Conservation (phyloP, 2,888 invertebrate genomes). For the Steinernema scapterisci region DNA sequence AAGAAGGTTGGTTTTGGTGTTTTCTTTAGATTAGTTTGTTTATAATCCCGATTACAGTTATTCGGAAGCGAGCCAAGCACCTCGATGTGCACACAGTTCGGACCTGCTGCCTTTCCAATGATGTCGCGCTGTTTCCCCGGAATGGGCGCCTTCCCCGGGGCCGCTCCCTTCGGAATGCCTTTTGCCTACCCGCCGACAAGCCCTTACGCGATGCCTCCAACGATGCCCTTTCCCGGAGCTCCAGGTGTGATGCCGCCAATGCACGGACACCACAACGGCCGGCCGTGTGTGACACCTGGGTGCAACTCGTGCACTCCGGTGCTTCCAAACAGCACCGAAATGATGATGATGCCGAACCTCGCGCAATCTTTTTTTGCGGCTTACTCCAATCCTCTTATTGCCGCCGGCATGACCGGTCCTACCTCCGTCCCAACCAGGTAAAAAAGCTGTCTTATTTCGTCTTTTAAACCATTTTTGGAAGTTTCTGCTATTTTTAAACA, state of each 20-base stretch:
- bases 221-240: conserved; percentile 1
- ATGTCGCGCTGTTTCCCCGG: conserved; percentile 21
- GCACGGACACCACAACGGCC: conserved; percentile 23
- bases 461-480: too few relatives aligned
- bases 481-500: too few relatives aligned
- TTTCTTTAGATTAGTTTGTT: not conserved
- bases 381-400: conserved; percentile 10
- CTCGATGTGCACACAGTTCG: conserved; percentile 21
- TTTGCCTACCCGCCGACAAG: conserved; percentile 3
- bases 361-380: conserved; percentile 21
- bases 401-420: conserved; percentile 13
- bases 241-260: not conserved
- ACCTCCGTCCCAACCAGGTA: conserved; percentile 11
- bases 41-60: not conserved
- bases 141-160: conserved; percentile 4
- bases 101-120: conserved; percentile 12
- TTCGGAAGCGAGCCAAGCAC: conserved; percentile 26
- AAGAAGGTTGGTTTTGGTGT: conserved; percentile 11
- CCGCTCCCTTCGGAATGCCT: not conserved
- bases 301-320: conserved; percentile 7
- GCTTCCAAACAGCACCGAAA: not conserved
- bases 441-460: not conserved
- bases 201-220: conserved; percentile 19
- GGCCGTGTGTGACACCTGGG: conserved; percentile 15
- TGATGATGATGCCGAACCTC: conserved; percentile 28